Evolutionary conservation across 2,113 vertebrate genomes (phyloP), one percentile per base, ranked within the genome.

Genomic region (Thermophis baileyi): DNA sequence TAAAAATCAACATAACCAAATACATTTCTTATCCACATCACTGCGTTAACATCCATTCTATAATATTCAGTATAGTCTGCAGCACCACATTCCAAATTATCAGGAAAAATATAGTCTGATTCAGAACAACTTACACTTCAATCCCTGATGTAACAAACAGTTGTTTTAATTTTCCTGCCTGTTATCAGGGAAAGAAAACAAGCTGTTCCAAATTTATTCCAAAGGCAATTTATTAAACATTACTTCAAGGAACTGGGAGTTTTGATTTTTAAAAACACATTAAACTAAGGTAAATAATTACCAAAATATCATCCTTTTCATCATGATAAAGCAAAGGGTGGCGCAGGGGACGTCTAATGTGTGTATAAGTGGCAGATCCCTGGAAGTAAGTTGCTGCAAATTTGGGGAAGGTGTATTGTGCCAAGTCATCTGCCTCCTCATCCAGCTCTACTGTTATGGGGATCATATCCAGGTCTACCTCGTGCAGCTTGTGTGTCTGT

Each of bases 381-480:
- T 99, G 99, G 97, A 99, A 99, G 96, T 99, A 98, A 95, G 99
- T 99, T 44, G 98, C 98, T 89, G 99, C 99, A 92, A 99, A 99
- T 93, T 99, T 99, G 94, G 98, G 97, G 95, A 99, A 99, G 69
- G 98, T 97, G 92, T 99, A 99, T 51, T 99, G 98, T 9, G 98
- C 98, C 96, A 99, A 97, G 91, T 97, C 97, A 2, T 97, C 96
- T 10, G 27, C 25, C 60, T 93, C 92, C 14, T 88, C 86, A 1
- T 99, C 97, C 1, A 97, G 93, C 25, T 97, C 96, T 87, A 97
- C 95, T 4, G 97, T 96, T 95, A 97, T 96, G 12, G 98, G 98
- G 44, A 98, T 18, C 1, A 98, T 97, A 81, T 99, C 99, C 69
- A 99, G 97, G 93, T 99, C 99, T 25, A 99, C 97, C 95, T 98